Conservation (phyloP, 1,140 invertebrate genomes). For the Cotesia chilonis region DNA sequence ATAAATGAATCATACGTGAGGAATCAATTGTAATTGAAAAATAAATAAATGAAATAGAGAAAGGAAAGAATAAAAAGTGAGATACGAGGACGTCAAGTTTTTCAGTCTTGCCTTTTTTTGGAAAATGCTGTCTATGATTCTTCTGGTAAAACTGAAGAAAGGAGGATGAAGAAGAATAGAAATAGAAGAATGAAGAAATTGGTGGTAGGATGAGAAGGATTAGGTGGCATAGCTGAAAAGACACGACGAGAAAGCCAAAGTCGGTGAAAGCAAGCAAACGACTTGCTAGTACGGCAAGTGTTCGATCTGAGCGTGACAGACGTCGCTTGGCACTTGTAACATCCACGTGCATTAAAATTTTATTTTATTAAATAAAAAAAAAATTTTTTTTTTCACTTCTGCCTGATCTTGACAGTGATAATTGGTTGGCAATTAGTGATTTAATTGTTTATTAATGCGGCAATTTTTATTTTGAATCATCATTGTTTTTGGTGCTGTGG, state of each 20-base stretch:
- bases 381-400: background rate
- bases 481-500: background rate
- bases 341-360: conserved; percentile 25
- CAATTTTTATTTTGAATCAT: background rate
- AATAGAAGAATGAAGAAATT: conserved; percentile 24
- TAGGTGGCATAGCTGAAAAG: background rate
- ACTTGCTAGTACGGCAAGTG: conserved; percentile 16
- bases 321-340: conserved; percentile 24
- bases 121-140: too few species aligned
- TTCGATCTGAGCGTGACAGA: conserved; percentile 28
- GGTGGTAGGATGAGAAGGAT: conserved; percentile 31
- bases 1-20: conserved; percentile 22
- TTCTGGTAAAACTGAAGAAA: too few species aligned
- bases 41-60: background rate
- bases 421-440: background rate
- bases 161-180: background rate
- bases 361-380: background rate
- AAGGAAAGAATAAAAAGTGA: conserved; percentile 35
- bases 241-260: conserved; percentile 38
- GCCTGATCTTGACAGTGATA: background rate
- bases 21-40: background rate
- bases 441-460: background rate
- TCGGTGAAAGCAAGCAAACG: conserved; percentile 38
- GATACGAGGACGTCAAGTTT: conserved; percentile 18
- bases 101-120: background rate